phyloP scores from a whole-genome alignment of 2,113 vertebrate genomes.

The Leucoraja erinaceus region DNA sequence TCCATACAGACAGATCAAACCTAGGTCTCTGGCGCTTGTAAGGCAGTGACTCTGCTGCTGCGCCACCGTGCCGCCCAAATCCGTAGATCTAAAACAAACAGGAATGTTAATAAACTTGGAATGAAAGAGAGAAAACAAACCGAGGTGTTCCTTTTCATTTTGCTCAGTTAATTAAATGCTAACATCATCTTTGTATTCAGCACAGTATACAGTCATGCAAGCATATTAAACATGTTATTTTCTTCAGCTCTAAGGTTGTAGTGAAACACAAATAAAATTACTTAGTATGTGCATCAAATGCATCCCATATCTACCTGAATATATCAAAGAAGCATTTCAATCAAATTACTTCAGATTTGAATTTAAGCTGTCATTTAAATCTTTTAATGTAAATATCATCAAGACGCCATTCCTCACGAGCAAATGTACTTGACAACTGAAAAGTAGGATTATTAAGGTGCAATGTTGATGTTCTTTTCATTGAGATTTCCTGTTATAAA shows the following conservation, averaged over 20 bases:
- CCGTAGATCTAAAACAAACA: neutral
- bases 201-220: neutral
- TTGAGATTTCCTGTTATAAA: neutral
- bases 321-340: constrained; percentile 18
- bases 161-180: neutral
- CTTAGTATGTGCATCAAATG: neutral
- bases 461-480: neutral
- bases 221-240: constrained; percentile 15
- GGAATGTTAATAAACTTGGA: constrained; percentile 1
- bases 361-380: constrained; percentile 13
- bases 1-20: no score
- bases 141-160: neutral
- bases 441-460: neutral
- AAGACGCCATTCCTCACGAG: neutral
- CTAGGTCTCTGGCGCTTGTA: no score
- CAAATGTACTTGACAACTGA: constrained; percentile 23
- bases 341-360: neutral
- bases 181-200: constrained; percentile 30
- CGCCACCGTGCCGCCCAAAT: no score
- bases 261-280: constrained; percentile 19
- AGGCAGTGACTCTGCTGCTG: no score
- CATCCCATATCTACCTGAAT: neutral
- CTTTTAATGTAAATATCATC: neutral
- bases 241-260: constrained; percentile 21
- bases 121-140: neutral